Evolutionary conservation across 2,113 vertebrate genomes (phyloP), one percentile per base, ranked within the genome.

Genomic region (Dunckerocampus dactyliophorus): DNA sequence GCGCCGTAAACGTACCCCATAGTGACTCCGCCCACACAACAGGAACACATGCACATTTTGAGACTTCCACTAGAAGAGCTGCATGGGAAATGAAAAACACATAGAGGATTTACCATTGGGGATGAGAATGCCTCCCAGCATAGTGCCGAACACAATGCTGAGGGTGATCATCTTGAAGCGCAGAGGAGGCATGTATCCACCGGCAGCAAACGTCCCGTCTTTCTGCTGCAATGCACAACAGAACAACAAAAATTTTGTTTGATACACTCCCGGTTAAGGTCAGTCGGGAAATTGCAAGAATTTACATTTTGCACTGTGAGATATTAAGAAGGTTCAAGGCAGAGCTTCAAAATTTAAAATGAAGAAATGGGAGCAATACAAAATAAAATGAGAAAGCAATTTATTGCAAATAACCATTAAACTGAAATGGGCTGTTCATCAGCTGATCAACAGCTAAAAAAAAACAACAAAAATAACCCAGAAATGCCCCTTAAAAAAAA

Each of bases 141-240:
- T 98, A 85, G 97, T 99, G 71, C 96, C 95, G 59, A 98, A 98
- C 57, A 99, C 97, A 0, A 99, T 93, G 1, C 88, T 88, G 61
- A 98, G 78, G 0, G 97, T 99, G 82, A 99, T 93, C 67, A 87
- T 91, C 80, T 99, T 98, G 85, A 99, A 99, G 8, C 95, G 93
- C n/a, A 98, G 90, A 0, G 97, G 96, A 5, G 97, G 96, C 95
- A 99, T 98, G 80, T 98, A 99, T 22, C 97, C 96, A 21, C 96
- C 95, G 0, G 97, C 94, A 0, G 95, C 92, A 2, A 99, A 98
- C 31, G 97, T 99, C 66, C 96, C 95, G 0, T 99, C 97, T 62
- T 98, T 99, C 64, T 98, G 97, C 96, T 99, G 74, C 5, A 45
- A 19, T 71, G 70, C 13, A 66, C 20, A 76, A 54, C 65, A 24